Evolutionary conservation across 2,797 vertebrate genomes (phyloP), one percentile per base, ranked within the genome.

Genomic region (Lithobates pipiens): DNA sequence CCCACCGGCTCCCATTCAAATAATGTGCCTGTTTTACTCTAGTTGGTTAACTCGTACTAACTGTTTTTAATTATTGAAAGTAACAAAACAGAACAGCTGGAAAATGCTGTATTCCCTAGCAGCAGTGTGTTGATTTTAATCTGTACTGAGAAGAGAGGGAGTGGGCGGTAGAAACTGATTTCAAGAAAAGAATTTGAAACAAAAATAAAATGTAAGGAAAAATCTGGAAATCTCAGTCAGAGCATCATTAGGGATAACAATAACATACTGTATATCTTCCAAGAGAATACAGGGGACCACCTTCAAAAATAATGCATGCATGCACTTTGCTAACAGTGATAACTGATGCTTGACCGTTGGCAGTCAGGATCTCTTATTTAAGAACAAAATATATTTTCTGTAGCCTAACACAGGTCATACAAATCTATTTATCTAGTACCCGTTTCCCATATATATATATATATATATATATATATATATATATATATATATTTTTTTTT

Each of bases 21-120:
- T 89, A 91, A 92, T 91, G 90, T 92, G 88, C 84, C 82, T 90
- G 74, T 90, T 92, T 92, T 88, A 82, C 88, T 76, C 82, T 88
- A 89, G 90, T 88, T 90, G 91, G 91, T 92, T 93, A 92, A 91
- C 92, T 90, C 91, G 90, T 73, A 82, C 88, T 87, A 73, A 92
- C 88, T 79, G 90, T 92, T 93, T 93, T 94, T 94, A 95, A 95
- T 95, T 93, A 94, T 94, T 94, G 93, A 95, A 93, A 91, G 93
- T 94, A 94, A 95, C 91, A 93, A 94, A 95, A 94, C 89, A 91
- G 90, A 93, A 83, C 92, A 92, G 90, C 91, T 93, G 90, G 93
- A 94, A 94, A 93, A 82, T 74, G 92, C 89, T 90, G 88, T 91
- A 91, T 92, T 91, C 93, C 90, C 92, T 93, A 91, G 91, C 90